A percentile compares a stretch with the other conserved stretches of the same genome.
phyloP scores from a whole-genome alignment of 2,888 invertebrate genomes.

The Cecidostiba fungosa region DNA sequence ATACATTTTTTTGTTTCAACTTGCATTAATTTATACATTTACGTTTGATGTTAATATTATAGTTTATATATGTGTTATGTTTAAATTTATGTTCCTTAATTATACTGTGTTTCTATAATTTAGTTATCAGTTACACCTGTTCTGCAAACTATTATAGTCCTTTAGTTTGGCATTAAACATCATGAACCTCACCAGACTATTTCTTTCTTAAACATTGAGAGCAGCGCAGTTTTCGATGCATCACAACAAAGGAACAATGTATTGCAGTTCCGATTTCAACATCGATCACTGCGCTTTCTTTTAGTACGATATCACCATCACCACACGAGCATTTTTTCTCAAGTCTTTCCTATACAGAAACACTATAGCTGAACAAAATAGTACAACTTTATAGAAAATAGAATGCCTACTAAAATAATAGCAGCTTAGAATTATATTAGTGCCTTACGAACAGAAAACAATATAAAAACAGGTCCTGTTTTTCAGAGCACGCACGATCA shows the following conservation, averaged over 20 bases:
- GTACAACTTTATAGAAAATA: slow-evolving; percentile 45
- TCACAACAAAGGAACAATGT: slow-evolving; percentile 53
- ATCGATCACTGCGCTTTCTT: slow-evolving; percentile 62
- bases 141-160: slow-evolving; percentile 23
- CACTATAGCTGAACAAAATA: slow-evolving; percentile 49
- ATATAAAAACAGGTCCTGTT: slow-evolving; percentile 35
- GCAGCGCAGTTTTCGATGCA: slow-evolving; percentile 64
- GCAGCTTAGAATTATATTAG: slow-evolving; percentile 56
- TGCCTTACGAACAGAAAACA: slow-evolving; percentile 39
- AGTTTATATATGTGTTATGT: slow-evolving; percentile 38
- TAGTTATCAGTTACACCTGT: slow-evolving; percentile 50
- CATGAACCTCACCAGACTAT: slow-evolving; percentile 25
- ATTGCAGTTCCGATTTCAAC: slow-evolving; percentile 58
- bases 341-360: slow-evolving; percentile 28
- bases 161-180: slow-evolving; percentile 53
- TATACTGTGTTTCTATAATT: slow-evolving; percentile 51
- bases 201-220: slow-evolving; percentile 57
- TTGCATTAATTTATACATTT: slow-evolving; percentile 50
- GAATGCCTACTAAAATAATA: slow-evolving; percentile 55
- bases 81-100: slow-evolving; percentile 43
- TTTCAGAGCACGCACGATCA: slow-evolving; percentile 58
- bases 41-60: slow-evolving; percentile 45
- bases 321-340: slow-evolving; percentile 24
- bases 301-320: slow-evolving; percentile 26
- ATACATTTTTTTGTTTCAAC: slow-evolving; percentile 37